A percentile compares a stretch with the other conserved stretches of the same genome.
Conservation (phyloP, 2,888 invertebrate genomes). For the Ennomos quercinarius region DNA sequence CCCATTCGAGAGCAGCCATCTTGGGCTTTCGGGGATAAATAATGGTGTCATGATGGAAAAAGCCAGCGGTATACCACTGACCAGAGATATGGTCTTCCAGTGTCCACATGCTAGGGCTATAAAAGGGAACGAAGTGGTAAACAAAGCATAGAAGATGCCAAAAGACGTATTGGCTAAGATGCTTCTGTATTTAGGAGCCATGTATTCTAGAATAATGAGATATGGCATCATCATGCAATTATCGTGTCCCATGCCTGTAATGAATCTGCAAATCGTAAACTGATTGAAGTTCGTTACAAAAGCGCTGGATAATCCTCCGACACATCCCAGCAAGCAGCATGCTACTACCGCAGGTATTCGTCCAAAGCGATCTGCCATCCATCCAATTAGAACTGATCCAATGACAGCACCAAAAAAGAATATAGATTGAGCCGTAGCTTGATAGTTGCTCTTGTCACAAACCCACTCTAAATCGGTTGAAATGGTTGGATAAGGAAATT, state of each 20-base stretch:
- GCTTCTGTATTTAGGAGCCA: conserved; percentile 65
- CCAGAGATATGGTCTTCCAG: conserved; percentile 63
- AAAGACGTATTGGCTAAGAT: conserved; percentile 59
- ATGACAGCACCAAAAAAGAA: conserved; percentile 63
- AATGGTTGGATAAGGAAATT: conserved; percentile 67
- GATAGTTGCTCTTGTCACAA: conserved; percentile 63
- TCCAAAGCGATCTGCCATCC: conserved; percentile 64
- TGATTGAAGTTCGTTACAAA: conserved; percentile 55
- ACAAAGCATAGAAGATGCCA: conserved; percentile 58
- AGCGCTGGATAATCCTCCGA: conserved; percentile 57
- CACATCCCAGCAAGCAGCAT: conserved; percentile 56
- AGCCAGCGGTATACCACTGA: conserved; percentile 59
- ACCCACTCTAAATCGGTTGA: conserved; percentile 67
- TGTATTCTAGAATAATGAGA: conserved; percentile 62
- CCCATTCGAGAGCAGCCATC: conserved; percentile 64
- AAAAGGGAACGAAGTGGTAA: conserved; percentile 59
- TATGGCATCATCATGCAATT: conserved; percentile 65
- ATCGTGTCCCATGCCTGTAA: conserved; percentile 66
- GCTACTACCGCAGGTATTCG: conserved; percentile 59
- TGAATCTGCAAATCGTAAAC: conserved; percentile 59
- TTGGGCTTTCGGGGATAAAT: conserved; percentile 63
- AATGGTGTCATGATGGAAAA: conserved; percentile 56
- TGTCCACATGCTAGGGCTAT: conserved; percentile 60
- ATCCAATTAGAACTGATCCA: conserved; percentile 65
- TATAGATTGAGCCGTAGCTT: conserved; percentile 64